phyloP scores from a whole-genome alignment of 2,888 invertebrate genomes.

The Drosophila hawaiiensis region DNA sequence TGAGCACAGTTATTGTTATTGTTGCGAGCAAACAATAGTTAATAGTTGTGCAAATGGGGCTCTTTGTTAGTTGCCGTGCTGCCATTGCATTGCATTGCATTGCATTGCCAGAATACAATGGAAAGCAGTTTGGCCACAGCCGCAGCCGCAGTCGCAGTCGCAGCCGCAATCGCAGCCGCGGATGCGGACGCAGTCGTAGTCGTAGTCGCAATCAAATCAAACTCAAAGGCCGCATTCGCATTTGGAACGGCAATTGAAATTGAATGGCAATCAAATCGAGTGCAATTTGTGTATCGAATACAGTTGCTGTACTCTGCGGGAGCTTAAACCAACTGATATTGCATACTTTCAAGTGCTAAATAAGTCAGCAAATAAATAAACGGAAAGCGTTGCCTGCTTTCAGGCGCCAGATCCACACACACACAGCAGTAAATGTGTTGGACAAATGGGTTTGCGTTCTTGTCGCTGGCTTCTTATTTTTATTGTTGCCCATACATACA shows the following conservation, averaged over 20 bases:
- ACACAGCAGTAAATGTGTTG: conserved; percentile 1
- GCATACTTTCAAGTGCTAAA: conserved; percentile 68
- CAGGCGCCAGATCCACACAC: conserved; percentile 25
- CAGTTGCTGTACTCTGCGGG: background rate
- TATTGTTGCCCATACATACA: conserved; percentile 34
- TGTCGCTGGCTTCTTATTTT: conserved; percentile 6
- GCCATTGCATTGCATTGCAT: background rate
- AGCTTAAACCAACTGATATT: conserved; percentile 43
- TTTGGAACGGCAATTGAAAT: conserved; percentile 34
- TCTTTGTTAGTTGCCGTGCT: background rate
- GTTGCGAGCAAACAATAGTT: conserved; percentile 4
- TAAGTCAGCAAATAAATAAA: conserved; percentile 63
- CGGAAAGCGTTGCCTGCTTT: conserved; percentile 51
- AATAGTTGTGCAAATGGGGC: conserved; percentile 15
- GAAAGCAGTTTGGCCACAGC: background rate
- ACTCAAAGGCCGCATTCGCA: conserved; percentile 9
- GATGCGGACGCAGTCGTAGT: background rate
- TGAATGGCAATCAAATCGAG: conserved; percentile 71
- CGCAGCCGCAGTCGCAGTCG: background rate
- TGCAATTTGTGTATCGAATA: conserved; percentile 59
- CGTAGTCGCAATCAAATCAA: conserved; percentile 20
- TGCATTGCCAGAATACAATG: background rate
- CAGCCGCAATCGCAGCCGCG: background rate
- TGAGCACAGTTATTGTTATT: background rate
- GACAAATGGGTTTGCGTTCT: conserved; percentile 4